Evolutionary conservation across 2,888 invertebrate species (phyloP), one percentile per base, ranked within the genome.

Genomic region (Automeris io): DNA sequence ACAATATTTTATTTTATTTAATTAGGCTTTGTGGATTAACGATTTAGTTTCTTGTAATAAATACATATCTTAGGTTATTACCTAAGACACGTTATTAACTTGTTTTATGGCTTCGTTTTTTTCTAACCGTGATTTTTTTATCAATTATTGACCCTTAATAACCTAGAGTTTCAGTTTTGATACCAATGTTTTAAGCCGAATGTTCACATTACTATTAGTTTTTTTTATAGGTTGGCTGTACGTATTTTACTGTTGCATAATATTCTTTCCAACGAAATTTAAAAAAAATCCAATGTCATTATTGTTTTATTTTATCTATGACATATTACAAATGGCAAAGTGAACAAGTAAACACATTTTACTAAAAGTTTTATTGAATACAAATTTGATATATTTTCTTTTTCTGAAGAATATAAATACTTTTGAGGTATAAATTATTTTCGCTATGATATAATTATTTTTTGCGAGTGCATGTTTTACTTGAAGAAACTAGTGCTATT

Each of bases 401-500:
- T 54, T 52, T 54, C 47, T 49, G 45, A 46, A 53, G 47, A 51
- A 53, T 50, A 42, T 42, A 39, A 42, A 38, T 39, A 43, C 40
- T 43, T 43, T 43, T 58, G 47, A 49, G 53, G 52, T 54, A 55
- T 53, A 52, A 41, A 47, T 53, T 49, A 54, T 58, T 53, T 53
- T 51, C 40, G 49, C 46, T 51, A 49, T 39, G 48, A 53, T 54
- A 51, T 50, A 50, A 57, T 52, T 46, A 45, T 46, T 54, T 53
- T 54, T 52, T 41, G 47, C 54, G 34, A 53, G 35, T 52, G 47
- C 49, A 51, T 55, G 46, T 46, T 55, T 54, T 54, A 50, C 52
- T 57, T 51, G 51, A 57, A 51, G 56, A 54, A 54, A 57, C 29
- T 52, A 49, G 49, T 51, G 52, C 48, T 52, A 34, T 52, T 51